Conservation (phyloP, 2,888 invertebrate species). For the Hirtodrosophila duncani region DNA sequence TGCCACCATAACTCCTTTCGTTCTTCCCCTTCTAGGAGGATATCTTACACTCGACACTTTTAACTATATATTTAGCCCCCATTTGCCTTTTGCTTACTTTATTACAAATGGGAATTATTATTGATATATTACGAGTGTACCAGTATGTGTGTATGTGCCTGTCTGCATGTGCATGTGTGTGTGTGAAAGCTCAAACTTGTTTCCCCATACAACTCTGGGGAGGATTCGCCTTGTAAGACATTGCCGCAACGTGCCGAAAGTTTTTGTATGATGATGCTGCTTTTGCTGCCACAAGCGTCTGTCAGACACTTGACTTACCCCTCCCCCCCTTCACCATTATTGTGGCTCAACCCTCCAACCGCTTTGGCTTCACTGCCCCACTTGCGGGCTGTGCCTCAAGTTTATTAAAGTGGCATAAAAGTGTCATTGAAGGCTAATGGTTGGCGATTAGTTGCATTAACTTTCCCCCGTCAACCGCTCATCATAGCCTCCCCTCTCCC, state of each 20-base stretch:
- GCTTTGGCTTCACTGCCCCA: too few relatives aligned
- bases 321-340: background rate
- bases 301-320: conserved; percentile 31
- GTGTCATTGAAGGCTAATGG: conserved; percentile 70
- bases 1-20: too few relatives aligned
- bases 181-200: conserved; percentile 32
- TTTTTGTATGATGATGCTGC: too few relatives aligned
- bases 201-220: conserved; percentile 33
- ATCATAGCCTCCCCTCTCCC: background rate
- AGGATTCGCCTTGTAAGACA: conserved; percentile 40
- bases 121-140: conserved; percentile 48
- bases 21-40: too few relatives aligned
- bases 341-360: too few relatives aligned
- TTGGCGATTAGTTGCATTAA: conserved; percentile 58
- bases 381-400: conserved; percentile 53
- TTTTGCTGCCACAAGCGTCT: conserved; percentile 43
- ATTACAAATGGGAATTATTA: conserved; percentile 57
- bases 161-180: conserved; percentile 7
- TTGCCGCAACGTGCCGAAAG: conserved; percentile 61
- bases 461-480: conserved; percentile 30
- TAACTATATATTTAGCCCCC: too few relatives aligned
- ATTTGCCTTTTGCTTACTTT: conserved; percentile 19
- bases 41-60: too few relatives aligned
- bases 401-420: conserved; percentile 74
- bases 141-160: conserved; percentile 6